These are phyloP conservation scores for Scaptomyza graminum DNA, from an alignment of 1,140 invertebrate species.

Conservation along the genomic window DNA sequence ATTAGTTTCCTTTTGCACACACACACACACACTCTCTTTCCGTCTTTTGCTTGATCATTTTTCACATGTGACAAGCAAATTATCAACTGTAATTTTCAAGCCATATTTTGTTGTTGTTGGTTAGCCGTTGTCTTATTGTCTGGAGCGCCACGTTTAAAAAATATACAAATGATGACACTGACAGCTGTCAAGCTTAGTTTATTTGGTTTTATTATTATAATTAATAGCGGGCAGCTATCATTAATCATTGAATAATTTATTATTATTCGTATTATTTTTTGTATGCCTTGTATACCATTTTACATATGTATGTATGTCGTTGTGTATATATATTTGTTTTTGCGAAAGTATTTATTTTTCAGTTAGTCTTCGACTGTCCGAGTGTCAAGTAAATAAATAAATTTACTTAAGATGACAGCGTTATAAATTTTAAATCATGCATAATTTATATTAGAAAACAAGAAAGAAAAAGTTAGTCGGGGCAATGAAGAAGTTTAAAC, in stretches of 20 bases:
- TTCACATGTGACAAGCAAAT: conserved; percentile 78
- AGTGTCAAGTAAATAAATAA: conserved; percentile 35
- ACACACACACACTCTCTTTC: conserved; percentile 33
- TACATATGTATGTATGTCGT: neutral
- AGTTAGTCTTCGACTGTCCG: conserved; percentile 42
- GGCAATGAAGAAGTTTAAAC: neutral
- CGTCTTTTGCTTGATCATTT: conserved; percentile 55
- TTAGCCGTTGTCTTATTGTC: conserved; percentile 27
- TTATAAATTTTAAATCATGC: conserved; percentile 49
- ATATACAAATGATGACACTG: conserved; percentile 81
- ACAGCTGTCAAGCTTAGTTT: conserved; percentile 82
- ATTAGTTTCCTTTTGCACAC: conserved; percentile 56
- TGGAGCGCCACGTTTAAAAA: conserved; percentile 32
- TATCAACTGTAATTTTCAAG: conserved; percentile 72
- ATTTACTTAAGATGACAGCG: conserved; percentile 57
- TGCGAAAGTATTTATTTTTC: conserved; percentile 38
- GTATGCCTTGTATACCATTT: neutral
- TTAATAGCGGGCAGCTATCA: conserved; percentile 77
- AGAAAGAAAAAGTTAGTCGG: neutral
- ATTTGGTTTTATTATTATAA: conserved; percentile 83
- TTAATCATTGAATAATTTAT: conserved; percentile 83
- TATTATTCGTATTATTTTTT: conserved; percentile 18
- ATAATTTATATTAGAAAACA: conserved; percentile 35
- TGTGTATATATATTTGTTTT: neutral
- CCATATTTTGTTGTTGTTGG: conserved; percentile 28